These are phyloP conservation scores for Hydrozoanthus tunicans DNA, from an alignment of 64 coral and sea anemone genomes.

Conservation along the genomic window DNA sequence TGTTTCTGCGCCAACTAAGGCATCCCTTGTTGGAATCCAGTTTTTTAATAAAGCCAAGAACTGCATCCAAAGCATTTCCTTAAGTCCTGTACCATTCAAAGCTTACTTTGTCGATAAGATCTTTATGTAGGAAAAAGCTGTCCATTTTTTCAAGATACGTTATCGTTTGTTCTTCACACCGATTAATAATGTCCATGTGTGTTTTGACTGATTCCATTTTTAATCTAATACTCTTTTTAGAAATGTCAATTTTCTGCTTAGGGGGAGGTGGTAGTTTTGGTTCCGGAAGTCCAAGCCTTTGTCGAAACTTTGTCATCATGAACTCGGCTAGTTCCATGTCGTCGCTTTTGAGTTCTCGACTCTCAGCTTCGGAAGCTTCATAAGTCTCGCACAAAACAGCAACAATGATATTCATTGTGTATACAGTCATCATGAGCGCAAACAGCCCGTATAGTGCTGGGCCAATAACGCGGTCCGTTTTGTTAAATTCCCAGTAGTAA, in stretches of 20 bases:
- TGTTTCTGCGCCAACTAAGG: too few species aligned
- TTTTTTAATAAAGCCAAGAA: too few species aligned
- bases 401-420: conserved; percentile 54
- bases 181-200: background rate
- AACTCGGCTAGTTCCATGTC: conserved; percentile 46
- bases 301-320: conserved; percentile 44
- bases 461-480: conserved; percentile 28
- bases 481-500: conserved; percentile 27
- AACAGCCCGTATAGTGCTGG: conserved; percentile 32
- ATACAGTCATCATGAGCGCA: conserved; percentile 35
- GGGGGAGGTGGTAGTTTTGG: conserved; percentile 3
- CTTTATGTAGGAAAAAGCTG: background rate
- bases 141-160: conserved; percentile 9
- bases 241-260: background rate
- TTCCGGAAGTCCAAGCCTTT: background rate
- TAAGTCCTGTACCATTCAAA: background rate
- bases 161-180: conserved; percentile 22
- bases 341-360: conserved; percentile 17
- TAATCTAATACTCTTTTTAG: conserved; percentile 14
- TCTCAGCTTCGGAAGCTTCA: background rate
- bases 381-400: conserved; percentile 40
- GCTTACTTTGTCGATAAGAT: background rate
- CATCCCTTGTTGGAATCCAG: too few species aligned
- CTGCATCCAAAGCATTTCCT: background rate
- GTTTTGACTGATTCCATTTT: conserved; percentile 34